phyloP scores from a whole-genome alignment of 2,888 invertebrate species.

The Agrochola circellaris region DNA sequence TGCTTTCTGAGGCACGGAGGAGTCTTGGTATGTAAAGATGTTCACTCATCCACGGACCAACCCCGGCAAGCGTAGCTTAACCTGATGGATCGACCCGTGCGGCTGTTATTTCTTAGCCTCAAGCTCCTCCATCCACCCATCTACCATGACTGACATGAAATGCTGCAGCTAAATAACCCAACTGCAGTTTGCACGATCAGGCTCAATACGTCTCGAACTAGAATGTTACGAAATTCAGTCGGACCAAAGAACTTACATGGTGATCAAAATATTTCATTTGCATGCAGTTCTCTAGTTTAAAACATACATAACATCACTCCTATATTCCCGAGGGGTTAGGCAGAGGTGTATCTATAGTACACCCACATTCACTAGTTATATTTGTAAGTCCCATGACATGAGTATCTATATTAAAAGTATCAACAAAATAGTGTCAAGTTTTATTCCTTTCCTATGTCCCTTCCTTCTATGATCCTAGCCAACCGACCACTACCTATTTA shows the following conservation, averaged over 20 bases:
- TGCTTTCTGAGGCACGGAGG: no score
- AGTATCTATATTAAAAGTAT: not conserved
- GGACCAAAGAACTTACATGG: not conserved
- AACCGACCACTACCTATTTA: conserved; percentile 14
- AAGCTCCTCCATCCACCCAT: no score
- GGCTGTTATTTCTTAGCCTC: no score
- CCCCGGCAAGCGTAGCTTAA: no score
- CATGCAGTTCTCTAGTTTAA: not conserved
- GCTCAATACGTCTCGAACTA: not conserved
- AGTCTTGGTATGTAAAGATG: no score
- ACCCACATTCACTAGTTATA: no score
- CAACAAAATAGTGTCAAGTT: not conserved
- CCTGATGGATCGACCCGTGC: no score
- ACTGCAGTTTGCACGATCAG: not conserved
- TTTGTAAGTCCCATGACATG: no score
- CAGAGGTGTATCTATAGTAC: no score
- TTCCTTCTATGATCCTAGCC: conserved; percentile 2
- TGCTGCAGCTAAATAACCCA: not conserved
- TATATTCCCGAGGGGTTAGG: no score
- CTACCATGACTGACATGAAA: not conserved
- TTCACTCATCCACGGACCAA: no score
- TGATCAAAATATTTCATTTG: not conserved
- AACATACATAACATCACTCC: no score
- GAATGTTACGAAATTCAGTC: not conserved
- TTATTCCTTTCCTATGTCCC: not conserved